These are phyloP conservation scores for Enteromius viviparus DNA, from an alignment of 2,797 vertebrate genomes.

Conservation along the genomic window DNA sequence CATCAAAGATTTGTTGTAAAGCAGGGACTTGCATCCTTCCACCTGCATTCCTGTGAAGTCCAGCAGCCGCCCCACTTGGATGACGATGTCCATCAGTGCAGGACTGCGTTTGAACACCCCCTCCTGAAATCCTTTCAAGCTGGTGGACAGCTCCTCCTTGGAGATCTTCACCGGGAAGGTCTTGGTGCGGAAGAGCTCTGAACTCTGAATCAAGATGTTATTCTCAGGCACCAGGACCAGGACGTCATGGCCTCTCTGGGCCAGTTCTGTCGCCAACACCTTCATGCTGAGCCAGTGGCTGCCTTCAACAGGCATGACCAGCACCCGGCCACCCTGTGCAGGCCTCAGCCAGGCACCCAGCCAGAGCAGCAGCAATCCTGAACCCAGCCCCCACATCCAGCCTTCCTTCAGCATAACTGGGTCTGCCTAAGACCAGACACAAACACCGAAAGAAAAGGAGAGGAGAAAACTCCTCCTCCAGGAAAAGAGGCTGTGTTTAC, in stretches of 20 bases:
- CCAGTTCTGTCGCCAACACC: conserved; percentile 74
- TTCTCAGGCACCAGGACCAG: conserved; percentile 74
- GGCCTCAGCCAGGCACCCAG: conserved; percentile 66
- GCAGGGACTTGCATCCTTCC: conserved; percentile 68
- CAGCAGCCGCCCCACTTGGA: conserved; percentile 60
- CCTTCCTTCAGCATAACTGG: conserved; percentile 36
- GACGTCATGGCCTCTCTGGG: conserved; percentile 67
- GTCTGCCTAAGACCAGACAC: conserved; percentile 13
- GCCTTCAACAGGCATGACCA: conserved; percentile 78
- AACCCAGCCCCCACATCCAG: conserved; percentile 57
- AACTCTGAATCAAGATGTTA: conserved; percentile 69
- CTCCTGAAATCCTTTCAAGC: fast-evolving
- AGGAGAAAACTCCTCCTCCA: conserved; percentile 34
- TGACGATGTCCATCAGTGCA: conserved; percentile 48
- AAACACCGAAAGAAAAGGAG: conserved; percentile 25
- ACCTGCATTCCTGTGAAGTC: conserved; percentile 65
- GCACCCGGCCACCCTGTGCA: conserved; percentile 69
- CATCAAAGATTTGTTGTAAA: conserved; percentile 68
- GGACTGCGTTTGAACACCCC: conserved; percentile 56
- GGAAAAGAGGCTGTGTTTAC: conserved; percentile 33
- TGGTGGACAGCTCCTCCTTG: conserved; percentile 61
- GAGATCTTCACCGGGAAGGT: conserved; percentile 66
- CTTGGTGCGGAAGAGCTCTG: conserved; percentile 65
- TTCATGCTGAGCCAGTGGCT: conserved; percentile 84
- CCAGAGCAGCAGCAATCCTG: conserved; percentile 67